phyloP scores from a whole-genome alignment of 1,140 invertebrate species.

The Atta colombica region DNA sequence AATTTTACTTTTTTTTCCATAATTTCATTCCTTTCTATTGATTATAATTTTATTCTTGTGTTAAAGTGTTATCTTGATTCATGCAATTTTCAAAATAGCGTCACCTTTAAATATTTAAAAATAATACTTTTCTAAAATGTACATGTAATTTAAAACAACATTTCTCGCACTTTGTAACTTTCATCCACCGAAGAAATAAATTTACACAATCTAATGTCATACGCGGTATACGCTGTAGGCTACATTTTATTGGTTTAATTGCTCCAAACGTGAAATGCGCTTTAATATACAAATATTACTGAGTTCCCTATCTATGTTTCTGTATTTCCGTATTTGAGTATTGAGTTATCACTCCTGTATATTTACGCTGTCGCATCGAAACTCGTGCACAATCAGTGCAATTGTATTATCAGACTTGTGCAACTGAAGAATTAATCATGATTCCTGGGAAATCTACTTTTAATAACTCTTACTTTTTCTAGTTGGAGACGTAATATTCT shows the following conservation, averaged over 20 bases:
- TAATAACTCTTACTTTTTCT: not conserved
- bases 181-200: constrained; percentile 5
- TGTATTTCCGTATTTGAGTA: constrained; percentile 44
- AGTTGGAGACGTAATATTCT: not conserved
- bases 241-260: constrained; percentile 55
- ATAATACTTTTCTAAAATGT: not conserved
- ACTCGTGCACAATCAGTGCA: constrained; percentile 44
- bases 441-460: constrained; percentile 25
- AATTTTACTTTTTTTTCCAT: too few species aligned
- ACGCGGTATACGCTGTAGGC: not conserved
- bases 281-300: constrained; percentile 53
- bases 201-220: not conserved
- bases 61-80: too few species aligned
- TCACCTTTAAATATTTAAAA: not conserved
- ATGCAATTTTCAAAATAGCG: not conserved
- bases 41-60: too few species aligned
- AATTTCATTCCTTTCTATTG: too few species aligned
- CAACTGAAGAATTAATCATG: constrained; percentile 27
- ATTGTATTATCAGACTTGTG: constrained; percentile 38
- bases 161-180: not conserved
- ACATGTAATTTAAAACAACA: not conserved
- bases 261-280: constrained; percentile 27
- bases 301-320: constrained; percentile 29
- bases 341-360: constrained; percentile 50
- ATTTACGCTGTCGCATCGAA: constrained; percentile 52